Base-by-base conservation (phyloP, 2,888 invertebrate genomes). In the Saturnia pavonia region DNA sequence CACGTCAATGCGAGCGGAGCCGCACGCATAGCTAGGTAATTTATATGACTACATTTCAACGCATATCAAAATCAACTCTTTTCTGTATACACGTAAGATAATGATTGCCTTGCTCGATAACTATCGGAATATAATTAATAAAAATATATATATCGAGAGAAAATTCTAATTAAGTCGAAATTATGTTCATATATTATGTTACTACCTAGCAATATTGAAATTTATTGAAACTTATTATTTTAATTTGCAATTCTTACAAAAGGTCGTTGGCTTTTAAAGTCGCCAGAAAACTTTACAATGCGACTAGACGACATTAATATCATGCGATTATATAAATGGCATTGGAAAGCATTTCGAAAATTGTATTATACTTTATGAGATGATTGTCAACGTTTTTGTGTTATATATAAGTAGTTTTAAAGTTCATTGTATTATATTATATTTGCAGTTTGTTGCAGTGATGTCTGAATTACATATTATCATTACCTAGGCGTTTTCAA, bases 291-390 rank as follows among this genome's bases (percentile, higher is more conserved):
- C 25, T 27, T 51, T 51, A 14, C 57, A 11, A 60, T 60, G 25
- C 27, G 57, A 60, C 57, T 14, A 60, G 57, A 60, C 57, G 57
- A 14, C 27, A 60, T 60, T 60, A 60, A 60, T 60, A 60, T 60
- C 4, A 11, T 9, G 7, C 12, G 57, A 27, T 60, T 60, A n/a
- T n/a, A n/a, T n/a, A 60, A 60, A 60, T 27, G 34, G 3, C 11
- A 57, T 25, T 27, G 14, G 14, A 25, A 11, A 60, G 25, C 4
- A 14, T 60, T 27, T 25, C 14, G 6, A 60, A 60, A 25, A 14
- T 60, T 27, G 6, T 27, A 60, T 60, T 60, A 60, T 25, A 25
- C 27, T 60, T 60, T 27, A 60, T 14, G 27, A n/a, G n/a, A n/a
- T n/a, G n/a, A n/a, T n/a, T n/a, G n/a, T n/a, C n/a, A n/a, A n/a